Base-by-base conservation (phyloP, 2,888 invertebrate genomes). In the Cheilosia vulpina region DNA sequence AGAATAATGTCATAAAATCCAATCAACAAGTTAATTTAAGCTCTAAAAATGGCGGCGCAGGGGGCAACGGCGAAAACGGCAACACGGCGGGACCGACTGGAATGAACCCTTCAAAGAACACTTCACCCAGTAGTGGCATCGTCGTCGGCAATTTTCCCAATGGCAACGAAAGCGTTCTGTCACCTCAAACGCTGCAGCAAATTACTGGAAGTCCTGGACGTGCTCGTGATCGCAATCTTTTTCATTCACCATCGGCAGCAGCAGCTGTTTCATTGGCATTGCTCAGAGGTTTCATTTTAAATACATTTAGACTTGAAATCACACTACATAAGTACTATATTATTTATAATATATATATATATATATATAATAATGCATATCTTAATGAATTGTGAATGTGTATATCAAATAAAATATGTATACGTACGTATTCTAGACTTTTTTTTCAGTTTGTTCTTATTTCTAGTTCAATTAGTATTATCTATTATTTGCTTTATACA, bases 221-320 rank as follows among this genome's bases (percentile, higher is more conserved):
- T 84, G 92, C 92, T 66, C 90, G 92, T 87, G 92, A 92, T 89
- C 90, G 92, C 78, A 92, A 92, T 90, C 88, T 92, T 60, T 92
- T 92, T 88, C 90, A 92, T 87, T 89, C 90, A 87, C 90, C 92
- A 58, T 89, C 91, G 87, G 88, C 91, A 84, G 89, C 90, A 87
- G 90, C 90, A 87, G 91, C 91, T 65, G 88, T 90, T 87, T 89
- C 92, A 58, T 89, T 92, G 88, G 91, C 92, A 88, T 88, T 92
- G 88, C 89, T 92, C 89, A 90, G 92, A 92, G 92, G 92, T 92
- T 90, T 89, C 88, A 80, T 81, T 76, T 24, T 62, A 62, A 69
- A 69, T 69, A 71, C 47, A 78, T 72, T 77, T 62, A 69, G 55
- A 53, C 47, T 55, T 60, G 57, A 82, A 66, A 65, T 60, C 77